Percentiles rank a stretch among this genome's conserved stretches.
Evolutionary conservation across 2,113 vertebrate genomes (phyloP).

Genomic region (Bungarus multicinctus): DNA sequence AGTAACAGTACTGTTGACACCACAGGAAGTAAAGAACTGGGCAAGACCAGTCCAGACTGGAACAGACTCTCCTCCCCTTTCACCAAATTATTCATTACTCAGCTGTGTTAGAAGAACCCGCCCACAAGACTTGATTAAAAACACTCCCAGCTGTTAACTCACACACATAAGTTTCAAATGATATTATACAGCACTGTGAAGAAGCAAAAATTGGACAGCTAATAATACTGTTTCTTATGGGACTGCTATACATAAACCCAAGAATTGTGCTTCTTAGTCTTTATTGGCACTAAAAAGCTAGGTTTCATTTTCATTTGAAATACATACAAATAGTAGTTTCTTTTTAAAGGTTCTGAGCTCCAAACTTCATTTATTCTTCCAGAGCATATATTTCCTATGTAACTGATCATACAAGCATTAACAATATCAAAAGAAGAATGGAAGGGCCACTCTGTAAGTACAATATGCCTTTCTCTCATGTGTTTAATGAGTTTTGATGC

Average conservation of each 20-base stretch:
- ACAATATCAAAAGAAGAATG: not conserved
- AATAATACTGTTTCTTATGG: not conserved
- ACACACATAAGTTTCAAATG: not conserved
- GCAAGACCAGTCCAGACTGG: slow-evolving; percentile 74
- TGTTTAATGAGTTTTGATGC: not conserved
- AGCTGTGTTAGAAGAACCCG: slow-evolving; percentile 41
- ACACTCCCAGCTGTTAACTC: slow-evolving; percentile 1
- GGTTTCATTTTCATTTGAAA: not conserved
- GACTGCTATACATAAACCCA: too few species aligned
- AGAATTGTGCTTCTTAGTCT: not conserved
- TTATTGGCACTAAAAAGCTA: not conserved
- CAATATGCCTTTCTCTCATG: not conserved
- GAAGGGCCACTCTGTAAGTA: not conserved
- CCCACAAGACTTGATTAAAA: slow-evolving; percentile 32
- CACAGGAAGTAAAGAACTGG: slow-evolving; percentile 71
- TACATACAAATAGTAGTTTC: not conserved
- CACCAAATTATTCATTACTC: slow-evolving; percentile 55
- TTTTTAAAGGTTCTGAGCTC: not conserved
- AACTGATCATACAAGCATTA: not conserved
- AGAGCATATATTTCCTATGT: not conserved
- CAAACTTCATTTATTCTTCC: not conserved
- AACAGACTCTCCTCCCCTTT: slow-evolving; percentile 68
- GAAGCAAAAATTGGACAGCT: not conserved
- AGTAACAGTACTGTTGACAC: slow-evolving; percentile 66
- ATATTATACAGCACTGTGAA: not conserved